Percentiles rank a stretch among this genome's conserved stretches.
Evolutionary conservation across 2,113 vertebrate genomes (phyloP).

Genomic region (Tichodroma muraria): DNA sequence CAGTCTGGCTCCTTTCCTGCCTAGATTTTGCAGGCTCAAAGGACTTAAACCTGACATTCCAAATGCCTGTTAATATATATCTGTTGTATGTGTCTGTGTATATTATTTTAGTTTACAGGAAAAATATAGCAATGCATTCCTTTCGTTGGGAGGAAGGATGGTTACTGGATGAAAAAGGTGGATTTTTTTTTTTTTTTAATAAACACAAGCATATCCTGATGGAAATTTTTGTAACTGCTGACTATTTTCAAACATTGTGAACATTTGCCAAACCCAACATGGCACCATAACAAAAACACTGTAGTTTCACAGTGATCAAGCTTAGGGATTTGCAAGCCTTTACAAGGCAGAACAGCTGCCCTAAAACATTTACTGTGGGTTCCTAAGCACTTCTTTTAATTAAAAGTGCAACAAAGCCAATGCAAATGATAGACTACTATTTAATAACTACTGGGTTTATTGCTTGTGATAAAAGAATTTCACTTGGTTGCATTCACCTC

Average conservation of each 20-base stretch:
- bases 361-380: background rate
- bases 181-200: background rate
- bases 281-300: background rate
- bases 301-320: background rate
- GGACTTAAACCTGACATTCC: background rate
- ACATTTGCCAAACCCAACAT: background rate
- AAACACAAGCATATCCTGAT: background rate
- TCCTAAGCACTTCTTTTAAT: background rate
- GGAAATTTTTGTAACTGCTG: background rate
- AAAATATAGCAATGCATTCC: background rate
- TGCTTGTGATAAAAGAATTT: background rate
- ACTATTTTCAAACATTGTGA: background rate
- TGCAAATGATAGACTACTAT: background rate
- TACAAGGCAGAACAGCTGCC: background rate
- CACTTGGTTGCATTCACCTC: background rate
- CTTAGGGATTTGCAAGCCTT: background rate
- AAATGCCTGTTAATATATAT: background rate
- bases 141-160: background rate
- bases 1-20: background rate
- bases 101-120: background rate
- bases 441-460: background rate
- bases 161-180: background rate
- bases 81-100: accelerated
- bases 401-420: background rate
- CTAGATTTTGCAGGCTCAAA: background rate